Evolutionary conservation across 2,888 invertebrate genomes (phyloP), one percentile per base, ranked within the genome.

Genomic region (Volucella inflata): DNA sequence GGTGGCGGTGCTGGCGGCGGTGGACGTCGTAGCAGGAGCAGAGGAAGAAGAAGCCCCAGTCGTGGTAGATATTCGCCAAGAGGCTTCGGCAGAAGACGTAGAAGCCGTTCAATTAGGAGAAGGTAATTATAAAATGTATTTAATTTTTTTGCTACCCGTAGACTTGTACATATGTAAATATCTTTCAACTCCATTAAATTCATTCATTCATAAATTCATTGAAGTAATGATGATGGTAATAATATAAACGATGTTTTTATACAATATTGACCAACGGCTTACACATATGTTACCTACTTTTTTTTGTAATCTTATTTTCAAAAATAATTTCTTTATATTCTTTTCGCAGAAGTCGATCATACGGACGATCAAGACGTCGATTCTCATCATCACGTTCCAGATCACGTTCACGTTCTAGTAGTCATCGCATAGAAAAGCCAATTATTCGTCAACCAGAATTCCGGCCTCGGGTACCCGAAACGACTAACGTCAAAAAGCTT

Each of bases 361-460:
- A 87, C 53, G 88, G 88, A 9, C 53, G 85, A 21, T 14, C 55
- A 21, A 84, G 89, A 0, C 76, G 87, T 11, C 88, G 89, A 16
- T 10, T 30, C 1, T 89, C 89, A 57, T 64, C 76, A 16, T 88
- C 88, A 14, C 87, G 88, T 21, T 87, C 88, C 1, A 88, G 89
- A 68, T 89, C 90, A 38, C 88, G 89, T n/a, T 89, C 90, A 2
- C 88, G 89, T 17, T 89, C 89, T 0, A 40, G 88, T 8, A 74
- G 72, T 30, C 89, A 89, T 46, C 89, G 90, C 6, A 89, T 92
- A 51, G 92, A 92, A 70, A 91, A 91, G 40, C 89, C 92, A n/a
- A 87, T 91, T 4, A 87, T 92, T 12, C 90, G 90, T 67, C 92
- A 91, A 88, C 89, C 92, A 62, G 92, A 92, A 85, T 92, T 92